These are phyloP conservation scores for Anoplopoma fimbria DNA, from an alignment of 2,113 vertebrate species.

Conservation along the genomic window DNA sequence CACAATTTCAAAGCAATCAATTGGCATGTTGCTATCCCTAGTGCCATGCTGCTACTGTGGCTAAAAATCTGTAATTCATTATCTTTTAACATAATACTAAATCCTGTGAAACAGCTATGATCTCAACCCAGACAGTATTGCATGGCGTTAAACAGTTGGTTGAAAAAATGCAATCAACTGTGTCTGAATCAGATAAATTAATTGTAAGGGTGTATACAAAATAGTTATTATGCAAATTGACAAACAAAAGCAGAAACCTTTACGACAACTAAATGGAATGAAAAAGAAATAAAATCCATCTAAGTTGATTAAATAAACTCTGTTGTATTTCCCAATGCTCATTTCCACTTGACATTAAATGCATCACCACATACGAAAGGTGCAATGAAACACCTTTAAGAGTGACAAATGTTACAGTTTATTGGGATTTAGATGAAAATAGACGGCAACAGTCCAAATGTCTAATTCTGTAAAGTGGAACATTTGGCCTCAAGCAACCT, in stretches of 20 bases:
- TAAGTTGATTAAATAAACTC: not conserved
- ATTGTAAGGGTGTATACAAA: not conserved
- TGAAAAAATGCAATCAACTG: not conserved
- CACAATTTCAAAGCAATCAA: not conserved
- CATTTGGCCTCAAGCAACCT: conserved; percentile 51
- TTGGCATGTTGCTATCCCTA: not conserved
- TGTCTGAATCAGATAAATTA: not conserved
- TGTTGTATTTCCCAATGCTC: not conserved
- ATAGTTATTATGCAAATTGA: not conserved
- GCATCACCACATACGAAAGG: not conserved
- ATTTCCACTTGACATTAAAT: not conserved
- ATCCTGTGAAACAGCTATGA: not conserved
- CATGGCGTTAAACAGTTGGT: not conserved
- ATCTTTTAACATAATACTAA: not conserved
- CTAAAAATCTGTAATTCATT: not conserved
- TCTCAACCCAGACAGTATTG: not conserved
- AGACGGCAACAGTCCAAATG: conserved; percentile 1
- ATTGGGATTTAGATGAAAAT: conserved; percentile 58
- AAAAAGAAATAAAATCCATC: not conserved
- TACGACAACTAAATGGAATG: not conserved
- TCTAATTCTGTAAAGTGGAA: conserved; percentile 57
- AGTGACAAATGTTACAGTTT: conserved; percentile 15
- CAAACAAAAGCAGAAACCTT: not conserved
- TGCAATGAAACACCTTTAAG: not conserved
- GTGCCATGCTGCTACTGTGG: not conserved